These are phyloP conservation scores for Meteorus sp. DNA, from an alignment of 1,140 invertebrate species.

Conservation along the genomic window DNA sequence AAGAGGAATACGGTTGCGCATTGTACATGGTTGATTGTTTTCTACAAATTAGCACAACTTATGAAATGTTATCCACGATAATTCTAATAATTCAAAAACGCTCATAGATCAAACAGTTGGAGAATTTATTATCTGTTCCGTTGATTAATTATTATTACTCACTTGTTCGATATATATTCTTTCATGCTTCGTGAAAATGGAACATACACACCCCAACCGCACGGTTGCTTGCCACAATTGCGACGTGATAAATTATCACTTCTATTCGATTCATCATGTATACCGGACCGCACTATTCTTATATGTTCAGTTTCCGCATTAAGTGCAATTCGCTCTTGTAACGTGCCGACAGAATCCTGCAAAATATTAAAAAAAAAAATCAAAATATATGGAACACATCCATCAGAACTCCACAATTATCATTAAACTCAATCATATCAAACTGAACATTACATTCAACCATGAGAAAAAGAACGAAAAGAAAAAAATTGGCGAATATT, in stretches of 20 bases:
- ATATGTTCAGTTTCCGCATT: conserved; percentile 29
- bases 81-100: background rate
- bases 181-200: conserved; percentile 56
- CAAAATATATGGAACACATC: background rate
- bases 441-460: too few relatives aligned
- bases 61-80: too few relatives aligned
- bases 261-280: conserved; percentile 27
- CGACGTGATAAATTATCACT: conserved; percentile 25
- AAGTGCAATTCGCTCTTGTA: conserved; percentile 29
- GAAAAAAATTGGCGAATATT: background rate
- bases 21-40: too few relatives aligned
- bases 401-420: too few relatives aligned
- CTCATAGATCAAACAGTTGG: background rate
- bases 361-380: conserved; percentile 13
- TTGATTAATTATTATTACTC: conserved; percentile 47
- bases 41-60: too few relatives aligned
- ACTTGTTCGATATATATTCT: conserved; percentile 67
- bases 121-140: background rate
- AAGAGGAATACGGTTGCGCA: too few relatives aligned
- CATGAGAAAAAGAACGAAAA: background rate
- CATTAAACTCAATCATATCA: too few relatives aligned
- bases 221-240: conserved; percentile 54
- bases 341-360: conserved; percentile 38
- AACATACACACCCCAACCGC: conserved; percentile 68
- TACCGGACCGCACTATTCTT: conserved; percentile 34